Evolutionary conservation across 2,888 invertebrate species (phyloP).

Genomic region (Caenorhabditis macrosperma): DNA sequence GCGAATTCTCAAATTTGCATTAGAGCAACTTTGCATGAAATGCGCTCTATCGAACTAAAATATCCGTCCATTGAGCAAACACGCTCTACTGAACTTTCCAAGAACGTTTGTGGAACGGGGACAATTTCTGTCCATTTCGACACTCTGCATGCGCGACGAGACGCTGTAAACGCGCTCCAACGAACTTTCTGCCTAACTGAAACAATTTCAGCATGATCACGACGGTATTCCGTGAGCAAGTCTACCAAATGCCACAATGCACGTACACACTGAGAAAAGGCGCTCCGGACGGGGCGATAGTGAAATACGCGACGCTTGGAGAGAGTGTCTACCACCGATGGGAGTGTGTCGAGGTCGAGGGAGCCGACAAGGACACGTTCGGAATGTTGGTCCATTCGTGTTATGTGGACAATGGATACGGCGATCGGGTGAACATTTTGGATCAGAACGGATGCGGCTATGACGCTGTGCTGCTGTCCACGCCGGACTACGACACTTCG

Average conservation of each 20-base stretch:
- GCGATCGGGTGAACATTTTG: constrained; percentile 77
- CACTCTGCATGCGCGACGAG: too few species aligned
- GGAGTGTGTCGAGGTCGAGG: constrained; percentile 79
- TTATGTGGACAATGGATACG: constrained; percentile 79
- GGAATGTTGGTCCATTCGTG: constrained; percentile 80
- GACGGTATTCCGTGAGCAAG: constrained; percentile 78
- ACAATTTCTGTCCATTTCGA: too few species aligned
- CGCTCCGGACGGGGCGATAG: constrained; percentile 77
- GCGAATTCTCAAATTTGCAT: too few species aligned
- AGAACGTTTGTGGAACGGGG: too few species aligned
- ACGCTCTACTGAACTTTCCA: too few species aligned
- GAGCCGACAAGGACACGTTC: constrained; percentile 77
- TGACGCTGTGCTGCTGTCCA: constrained; percentile 77
- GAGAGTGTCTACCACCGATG: constrained; percentile 74
- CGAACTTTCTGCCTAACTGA: too few species aligned
- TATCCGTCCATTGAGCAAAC: too few species aligned
- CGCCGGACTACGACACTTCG: constrained; percentile 77
- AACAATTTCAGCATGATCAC: constrained; percentile 78
- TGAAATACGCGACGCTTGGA: constrained; percentile 78
- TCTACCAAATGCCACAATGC: constrained; percentile 80
- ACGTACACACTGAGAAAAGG: constrained; percentile 78
- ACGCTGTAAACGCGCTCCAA: too few species aligned
- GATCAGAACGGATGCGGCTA: constrained; percentile 77
- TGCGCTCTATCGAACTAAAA: too few species aligned
- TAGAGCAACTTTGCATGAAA: too few species aligned